Percentiles rank a stretch among this genome's conserved stretches.
These are phyloP conservation scores for Pteromalus puparum DNA, from an alignment of 1,140 invertebrate species.

Conservation along the genomic window DNA sequence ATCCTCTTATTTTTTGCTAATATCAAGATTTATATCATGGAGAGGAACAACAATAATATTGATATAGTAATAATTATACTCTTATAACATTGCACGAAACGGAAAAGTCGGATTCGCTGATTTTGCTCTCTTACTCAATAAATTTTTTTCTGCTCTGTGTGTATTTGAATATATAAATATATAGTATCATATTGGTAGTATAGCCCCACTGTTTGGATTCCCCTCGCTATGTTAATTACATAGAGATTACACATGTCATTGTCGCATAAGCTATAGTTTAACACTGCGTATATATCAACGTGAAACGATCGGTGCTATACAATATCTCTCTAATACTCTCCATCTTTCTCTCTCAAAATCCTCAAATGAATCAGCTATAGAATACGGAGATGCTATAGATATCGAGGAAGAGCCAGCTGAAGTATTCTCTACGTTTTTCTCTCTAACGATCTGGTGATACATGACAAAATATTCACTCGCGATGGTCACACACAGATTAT, in stretches of 20 bases:
- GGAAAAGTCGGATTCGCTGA: neutral
- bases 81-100: constrained; percentile 34
- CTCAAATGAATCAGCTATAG: neutral
- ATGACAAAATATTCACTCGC: constrained; percentile 20
- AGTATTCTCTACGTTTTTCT: neutral
- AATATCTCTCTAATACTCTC: constrained; percentile 4
- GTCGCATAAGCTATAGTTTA: constrained; percentile 37
- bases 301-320: constrained; percentile 30
- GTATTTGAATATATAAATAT: constrained; percentile 35
- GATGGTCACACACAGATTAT: constrained; percentile 26
- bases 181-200: neutral
- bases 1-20: too few species aligned
- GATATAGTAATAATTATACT: neutral
- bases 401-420: constrained; percentile 8
- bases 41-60: too few species aligned
- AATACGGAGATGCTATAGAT: neutral
- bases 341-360: neutral
- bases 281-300: constrained; percentile 30
- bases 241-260: constrained; percentile 51
- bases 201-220: constrained; percentile 7
- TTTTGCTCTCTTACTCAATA: neutral
- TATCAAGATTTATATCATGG: too few species aligned
- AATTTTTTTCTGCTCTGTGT: neutral
- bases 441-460: neutral
- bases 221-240: constrained; percentile 33